These are phyloP conservation scores for Sternotherus odoratus DNA, from an alignment of 2,797 vertebrate genomes.

Conservation along the genomic window DNA sequence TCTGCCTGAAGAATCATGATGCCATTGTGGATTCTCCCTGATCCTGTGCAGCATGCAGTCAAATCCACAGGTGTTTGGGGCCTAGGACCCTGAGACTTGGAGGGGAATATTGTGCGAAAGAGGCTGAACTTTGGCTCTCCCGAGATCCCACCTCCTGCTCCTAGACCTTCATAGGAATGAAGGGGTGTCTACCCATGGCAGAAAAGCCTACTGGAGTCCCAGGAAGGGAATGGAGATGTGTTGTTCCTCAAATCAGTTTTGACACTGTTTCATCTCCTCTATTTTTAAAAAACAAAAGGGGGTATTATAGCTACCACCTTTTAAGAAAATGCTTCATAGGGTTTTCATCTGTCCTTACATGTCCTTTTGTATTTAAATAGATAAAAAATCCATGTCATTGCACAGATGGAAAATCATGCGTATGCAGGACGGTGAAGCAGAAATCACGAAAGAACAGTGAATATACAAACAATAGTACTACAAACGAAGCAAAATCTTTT, in stretches of 20 bases:
- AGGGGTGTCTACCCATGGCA: accelerated
- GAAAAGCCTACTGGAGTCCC: accelerated
- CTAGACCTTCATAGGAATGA: not conserved
- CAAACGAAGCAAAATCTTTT: not conserved
- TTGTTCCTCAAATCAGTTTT: accelerated
- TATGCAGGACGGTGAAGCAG: not conserved
- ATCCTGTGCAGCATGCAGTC: accelerated
- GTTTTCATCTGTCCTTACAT: not conserved
- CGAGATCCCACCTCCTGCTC: accelerated
- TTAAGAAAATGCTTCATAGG: not conserved
- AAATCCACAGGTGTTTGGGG: accelerated
- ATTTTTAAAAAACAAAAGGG: not conserved
- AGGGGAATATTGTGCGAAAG: accelerated
- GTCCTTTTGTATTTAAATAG: not conserved
- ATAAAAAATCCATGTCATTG: not conserved
- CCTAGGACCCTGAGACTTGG: accelerated
- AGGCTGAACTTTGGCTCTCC: not conserved
- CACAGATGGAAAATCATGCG: not conserved
- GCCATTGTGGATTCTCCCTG: not conserved
- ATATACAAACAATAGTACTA: not conserved
- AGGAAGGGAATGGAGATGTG: accelerated
- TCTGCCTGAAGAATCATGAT: accelerated
- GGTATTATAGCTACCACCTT: not conserved
- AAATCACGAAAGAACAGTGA: not conserved
- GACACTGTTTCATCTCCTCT: not conserved